Conservation (phyloP, 2,888 invertebrate species). For the Elmis aenea region DNA sequence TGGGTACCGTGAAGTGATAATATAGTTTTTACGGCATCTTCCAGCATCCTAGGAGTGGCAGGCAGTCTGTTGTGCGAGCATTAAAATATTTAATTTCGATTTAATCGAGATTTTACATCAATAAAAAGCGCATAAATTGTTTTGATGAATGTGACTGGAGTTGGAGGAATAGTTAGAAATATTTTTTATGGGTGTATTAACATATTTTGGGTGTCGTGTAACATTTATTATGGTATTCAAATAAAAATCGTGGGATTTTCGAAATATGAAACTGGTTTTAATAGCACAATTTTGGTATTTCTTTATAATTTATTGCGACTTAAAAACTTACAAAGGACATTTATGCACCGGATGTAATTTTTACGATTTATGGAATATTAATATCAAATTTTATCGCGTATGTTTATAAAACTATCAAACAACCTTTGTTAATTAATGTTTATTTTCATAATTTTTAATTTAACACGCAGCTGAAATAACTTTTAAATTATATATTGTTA, state of each 20-base stretch:
- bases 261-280: too few species aligned
- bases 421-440: too few species aligned
- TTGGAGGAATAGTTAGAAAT: constrained; percentile 21
- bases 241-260: constrained; percentile 6
- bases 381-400: too few species aligned
- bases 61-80: constrained; percentile 33
- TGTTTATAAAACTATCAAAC: too few species aligned
- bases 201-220: constrained; percentile 24
- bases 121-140: constrained; percentile 42
- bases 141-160: constrained; percentile 33
- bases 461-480: too few species aligned
- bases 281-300: too few species aligned
- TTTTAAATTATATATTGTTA: too few species aligned
- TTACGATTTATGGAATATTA: too few species aligned
- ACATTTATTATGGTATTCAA: constrained; percentile 22
- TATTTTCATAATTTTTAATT: too few species aligned
- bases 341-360: too few species aligned
- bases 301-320: too few species aligned
- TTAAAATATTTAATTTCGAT: constrained; percentile 45
- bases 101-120: constrained; percentile 45
- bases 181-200: constrained; percentile 24
- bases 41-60: constrained; percentile 38
- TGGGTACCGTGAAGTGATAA: constrained; percentile 42
- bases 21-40: constrained; percentile 43
- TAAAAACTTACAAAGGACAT: too few species aligned